These are phyloP conservation scores for Pomatostomus ruficeps DNA, from an alignment of 2,113 vertebrate species.

Conservation along the genomic window DNA sequence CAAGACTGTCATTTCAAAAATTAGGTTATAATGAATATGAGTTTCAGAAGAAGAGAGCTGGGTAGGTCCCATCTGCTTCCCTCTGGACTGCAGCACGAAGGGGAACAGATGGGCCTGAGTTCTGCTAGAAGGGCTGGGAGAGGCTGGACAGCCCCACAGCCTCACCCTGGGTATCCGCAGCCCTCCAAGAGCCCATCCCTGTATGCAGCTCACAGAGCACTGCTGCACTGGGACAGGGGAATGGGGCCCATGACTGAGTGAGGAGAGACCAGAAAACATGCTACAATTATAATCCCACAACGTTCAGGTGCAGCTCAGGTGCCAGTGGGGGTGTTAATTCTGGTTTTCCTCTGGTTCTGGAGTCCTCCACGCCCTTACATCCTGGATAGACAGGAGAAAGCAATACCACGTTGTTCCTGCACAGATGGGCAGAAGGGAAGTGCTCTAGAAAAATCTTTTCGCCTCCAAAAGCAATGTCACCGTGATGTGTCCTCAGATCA, in stretches of 20 bases:
- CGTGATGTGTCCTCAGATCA: not conserved
- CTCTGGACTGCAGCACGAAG: constrained; percentile 33
- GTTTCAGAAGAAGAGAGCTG: constrained; percentile 36
- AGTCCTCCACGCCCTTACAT: not conserved
- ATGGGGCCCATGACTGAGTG: not conserved
- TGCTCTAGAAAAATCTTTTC: not conserved
- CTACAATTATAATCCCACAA: not conserved
- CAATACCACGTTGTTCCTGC: not conserved
- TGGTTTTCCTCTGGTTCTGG: not conserved
- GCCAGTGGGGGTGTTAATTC: not conserved
- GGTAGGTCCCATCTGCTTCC: constrained; percentile 55
- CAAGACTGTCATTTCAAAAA: constrained; percentile 46
- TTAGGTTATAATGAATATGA: constrained; percentile 55
- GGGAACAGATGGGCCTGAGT: constrained; percentile 52
- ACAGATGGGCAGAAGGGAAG: not conserved
- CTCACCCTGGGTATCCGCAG: not conserved
- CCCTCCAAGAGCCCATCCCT: not conserved
- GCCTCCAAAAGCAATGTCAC: not conserved
- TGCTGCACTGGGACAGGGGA: not conserved
- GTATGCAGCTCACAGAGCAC: not conserved
- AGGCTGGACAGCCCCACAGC: not conserved
- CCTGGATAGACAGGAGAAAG: not conserved
- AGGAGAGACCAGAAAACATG: not conserved
- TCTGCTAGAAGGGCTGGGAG: constrained; percentile 22
- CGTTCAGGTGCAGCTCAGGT: not conserved